phyloP scores from a whole-genome alignment of 2,113 vertebrate genomes.

The Pelmatolapia mariae region DNA sequence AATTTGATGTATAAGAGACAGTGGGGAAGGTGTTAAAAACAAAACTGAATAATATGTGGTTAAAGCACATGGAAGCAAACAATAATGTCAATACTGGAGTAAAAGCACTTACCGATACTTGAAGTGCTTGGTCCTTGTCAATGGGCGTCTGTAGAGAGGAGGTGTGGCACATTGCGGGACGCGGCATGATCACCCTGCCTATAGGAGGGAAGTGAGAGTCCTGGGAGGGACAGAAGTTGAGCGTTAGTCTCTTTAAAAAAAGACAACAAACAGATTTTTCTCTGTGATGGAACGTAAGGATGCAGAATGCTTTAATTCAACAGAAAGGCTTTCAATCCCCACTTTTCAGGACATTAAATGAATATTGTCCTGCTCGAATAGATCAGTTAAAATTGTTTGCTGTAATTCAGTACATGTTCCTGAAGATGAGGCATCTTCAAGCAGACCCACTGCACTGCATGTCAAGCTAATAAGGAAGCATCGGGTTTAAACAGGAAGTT shows the following conservation, averaged over 20 bases:
- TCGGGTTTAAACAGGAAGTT: neutral
- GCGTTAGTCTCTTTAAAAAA: neutral
- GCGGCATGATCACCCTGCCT: conserved; percentile 50
- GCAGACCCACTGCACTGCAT: neutral
- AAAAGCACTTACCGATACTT: conserved; percentile 56
- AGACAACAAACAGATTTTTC: neutral
- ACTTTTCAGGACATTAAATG: neutral
- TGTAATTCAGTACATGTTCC: neutral
- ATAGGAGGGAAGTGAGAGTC: conserved; percentile 63
- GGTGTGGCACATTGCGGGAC: conserved; percentile 74
- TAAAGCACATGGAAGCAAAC: neutral
- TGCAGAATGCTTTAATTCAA: neutral
- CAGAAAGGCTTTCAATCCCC: neutral
- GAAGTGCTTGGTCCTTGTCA: conserved; percentile 73
- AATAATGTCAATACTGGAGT: neutral
- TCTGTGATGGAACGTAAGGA: neutral
- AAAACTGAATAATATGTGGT: neutral
- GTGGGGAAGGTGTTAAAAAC: neutral
- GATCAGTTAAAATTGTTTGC: neutral
- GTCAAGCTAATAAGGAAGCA: neutral
- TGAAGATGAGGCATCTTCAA: neutral
- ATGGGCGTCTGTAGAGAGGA: conserved; percentile 69
- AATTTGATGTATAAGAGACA: neutral
- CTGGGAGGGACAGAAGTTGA: conserved; percentile 17
- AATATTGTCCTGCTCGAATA: neutral